A percentile compares a stretch with the other conserved stretches of the same genome.
Conservation (phyloP, 2,888 invertebrate species). For the Lasioglossum villosulum region DNA sequence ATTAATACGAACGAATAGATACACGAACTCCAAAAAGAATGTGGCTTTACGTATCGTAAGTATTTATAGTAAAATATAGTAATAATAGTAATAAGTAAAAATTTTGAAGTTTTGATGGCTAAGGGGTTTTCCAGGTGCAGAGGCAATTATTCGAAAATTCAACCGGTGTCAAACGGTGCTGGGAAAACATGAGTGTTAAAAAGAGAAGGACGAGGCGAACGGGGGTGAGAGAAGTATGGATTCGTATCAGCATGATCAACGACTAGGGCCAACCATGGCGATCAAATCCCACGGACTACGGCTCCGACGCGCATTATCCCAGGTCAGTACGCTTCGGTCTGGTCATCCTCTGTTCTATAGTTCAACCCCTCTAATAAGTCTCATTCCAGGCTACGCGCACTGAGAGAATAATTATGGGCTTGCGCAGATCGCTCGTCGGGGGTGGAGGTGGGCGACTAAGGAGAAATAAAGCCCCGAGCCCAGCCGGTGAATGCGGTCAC, state of each 20-base stretch:
- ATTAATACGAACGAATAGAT: too few relatives aligned
- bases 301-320: conserved; percentile 29
- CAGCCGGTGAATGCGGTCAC: conserved; percentile 76
- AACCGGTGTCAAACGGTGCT: neutral
- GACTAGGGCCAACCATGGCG: neutral
- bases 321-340: conserved; percentile 40
- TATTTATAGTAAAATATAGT: too few relatives aligned
- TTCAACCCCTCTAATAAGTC: conserved; percentile 70
- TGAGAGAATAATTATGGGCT: conserved; percentile 83
- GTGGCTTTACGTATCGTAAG: neutral
- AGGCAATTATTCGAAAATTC: neutral
- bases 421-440: conserved; percentile 78
- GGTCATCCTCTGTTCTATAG: conserved; percentile 21
- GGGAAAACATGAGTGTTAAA: neutral
- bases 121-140: neutral
- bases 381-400: conserved; percentile 74
- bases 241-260: neutral
- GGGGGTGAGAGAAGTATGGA: neutral
- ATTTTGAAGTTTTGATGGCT: neutral
- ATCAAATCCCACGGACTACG: neutral
- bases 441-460: conserved; percentile 71
- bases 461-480: conserved; percentile 79
- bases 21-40: neutral
- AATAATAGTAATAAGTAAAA: too few relatives aligned
- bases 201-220: neutral